Conservation (phyloP, 2,797 vertebrate genomes). For the Malurus splendens region DNA sequence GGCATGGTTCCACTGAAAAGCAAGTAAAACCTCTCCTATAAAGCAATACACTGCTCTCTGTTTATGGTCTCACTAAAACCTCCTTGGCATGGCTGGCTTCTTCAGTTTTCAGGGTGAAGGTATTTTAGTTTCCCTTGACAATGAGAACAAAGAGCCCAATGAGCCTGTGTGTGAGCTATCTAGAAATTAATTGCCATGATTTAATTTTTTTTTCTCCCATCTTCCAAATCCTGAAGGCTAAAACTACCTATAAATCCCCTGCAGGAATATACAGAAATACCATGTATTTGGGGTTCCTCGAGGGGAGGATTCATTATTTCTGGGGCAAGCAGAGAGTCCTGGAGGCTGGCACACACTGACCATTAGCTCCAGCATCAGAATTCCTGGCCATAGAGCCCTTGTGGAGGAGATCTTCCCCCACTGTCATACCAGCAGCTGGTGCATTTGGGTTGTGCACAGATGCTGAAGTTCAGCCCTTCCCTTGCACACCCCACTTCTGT, state of each 20-base stretch:
- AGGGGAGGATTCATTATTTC: not conserved
- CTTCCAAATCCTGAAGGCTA: not conserved
- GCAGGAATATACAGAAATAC: not conserved
- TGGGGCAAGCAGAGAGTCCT: not conserved
- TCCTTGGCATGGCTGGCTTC: not conserved
- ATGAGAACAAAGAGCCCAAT: not conserved
- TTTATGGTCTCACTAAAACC: not conserved
- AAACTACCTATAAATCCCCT: not conserved
- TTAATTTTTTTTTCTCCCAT: not conserved
- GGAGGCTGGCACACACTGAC: rapidly evolving
- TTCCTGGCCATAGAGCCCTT: rapidly evolving
- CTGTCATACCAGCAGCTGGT: not conserved
- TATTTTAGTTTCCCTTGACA: not conserved
- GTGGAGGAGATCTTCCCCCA: not conserved
- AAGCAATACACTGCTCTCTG: not conserved
- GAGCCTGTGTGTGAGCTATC: not conserved
- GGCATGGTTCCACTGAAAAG: not conserved
- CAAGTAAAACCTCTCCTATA: not conserved
- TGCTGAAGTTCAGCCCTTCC: not conserved
- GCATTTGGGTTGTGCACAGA: not conserved
- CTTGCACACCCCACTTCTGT: not conserved
- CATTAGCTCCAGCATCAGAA: not conserved
- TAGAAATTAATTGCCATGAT: not conserved
- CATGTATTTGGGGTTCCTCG: not conserved
- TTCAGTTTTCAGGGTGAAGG: not conserved